A percentile compares a stretch with the other conserved stretches of the same genome.
Evolutionary conservation across 2,113 vertebrate species (phyloP).

Genomic region (Mola mola): DNA sequence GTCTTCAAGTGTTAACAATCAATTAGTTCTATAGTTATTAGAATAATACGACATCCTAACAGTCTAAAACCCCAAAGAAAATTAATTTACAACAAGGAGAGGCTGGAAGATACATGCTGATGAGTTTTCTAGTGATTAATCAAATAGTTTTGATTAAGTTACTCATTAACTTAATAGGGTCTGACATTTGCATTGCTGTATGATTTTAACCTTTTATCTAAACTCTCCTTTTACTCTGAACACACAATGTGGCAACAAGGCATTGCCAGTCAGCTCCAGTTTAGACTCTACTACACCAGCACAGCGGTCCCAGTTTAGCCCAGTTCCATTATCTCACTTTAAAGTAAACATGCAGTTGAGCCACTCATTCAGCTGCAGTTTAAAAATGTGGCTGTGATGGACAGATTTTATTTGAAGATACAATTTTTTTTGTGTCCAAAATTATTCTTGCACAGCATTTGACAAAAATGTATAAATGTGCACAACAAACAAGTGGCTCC

Average conservation of each 20-base stretch:
- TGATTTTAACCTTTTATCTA: slow-evolving; percentile 21
- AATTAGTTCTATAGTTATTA: too few species aligned
- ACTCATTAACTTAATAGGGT: not conserved
- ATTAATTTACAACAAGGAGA: too few species aligned
- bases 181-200: not conserved
- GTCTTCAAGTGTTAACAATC: too few species aligned
- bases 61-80: too few species aligned
- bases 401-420: not conserved
- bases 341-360: slow-evolving; percentile 34
- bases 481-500: too few species aligned
- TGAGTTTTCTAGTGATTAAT: too few species aligned
- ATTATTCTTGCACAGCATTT: not conserved
- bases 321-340: slow-evolving; percentile 50
- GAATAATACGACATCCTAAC: too few species aligned
- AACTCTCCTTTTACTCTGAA: not conserved
- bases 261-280: slow-evolving; percentile 26
- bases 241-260: not conserved
- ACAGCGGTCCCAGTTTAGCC: slow-evolving; percentile 30
- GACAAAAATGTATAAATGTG: too few species aligned
- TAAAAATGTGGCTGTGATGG: not conserved
- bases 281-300: slow-evolving; percentile 20
- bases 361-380: slow-evolving; percentile 3
- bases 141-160: too few species aligned
- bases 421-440: not conserved
- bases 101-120: too few species aligned